Evolutionary conservation across 1,140 invertebrate species (phyloP).

Genomic region (Coenobita brevimanus): DNA sequence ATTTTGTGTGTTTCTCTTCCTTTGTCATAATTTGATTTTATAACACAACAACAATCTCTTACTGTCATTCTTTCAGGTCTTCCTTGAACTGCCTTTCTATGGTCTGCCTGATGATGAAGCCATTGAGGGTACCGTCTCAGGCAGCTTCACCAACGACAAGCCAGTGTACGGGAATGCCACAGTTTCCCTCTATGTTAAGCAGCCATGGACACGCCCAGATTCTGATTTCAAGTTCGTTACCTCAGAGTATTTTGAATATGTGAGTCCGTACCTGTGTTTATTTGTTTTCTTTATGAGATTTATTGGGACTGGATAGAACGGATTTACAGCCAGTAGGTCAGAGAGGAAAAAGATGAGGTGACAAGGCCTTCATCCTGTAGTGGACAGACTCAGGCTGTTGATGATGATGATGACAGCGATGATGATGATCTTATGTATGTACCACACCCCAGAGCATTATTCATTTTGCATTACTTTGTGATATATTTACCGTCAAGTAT

Average conservation of each 20-base stretch:
- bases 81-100: slow-evolving; percentile 71
- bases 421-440: too few species aligned
- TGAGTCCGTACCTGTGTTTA: slow-evolving; percentile 3
- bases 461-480: too few species aligned
- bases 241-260: slow-evolving; percentile 1
- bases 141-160: slow-evolving; percentile 72
- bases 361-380: too few species aligned
- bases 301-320: too few species aligned
- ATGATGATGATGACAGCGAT: neutral
- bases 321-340: too few species aligned
- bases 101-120: slow-evolving; percentile 71
- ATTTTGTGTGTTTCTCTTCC: slow-evolving; percentile 2
- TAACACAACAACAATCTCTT: neutral
- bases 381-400: too few species aligned
- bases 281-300: too few species aligned
- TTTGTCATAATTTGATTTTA: neutral
- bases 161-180: slow-evolving; percentile 72
- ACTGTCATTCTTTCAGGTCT: slow-evolving; percentile 68
- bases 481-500: too few species aligned
- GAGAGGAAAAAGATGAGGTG: too few species aligned
- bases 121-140: slow-evolving; percentile 71
- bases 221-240: slow-evolving; percentile 27
- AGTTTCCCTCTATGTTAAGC: slow-evolving; percentile 51
- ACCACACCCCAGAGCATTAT: too few species aligned
- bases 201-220: slow-evolving; percentile 23